Evolutionary conservation across 2,888 invertebrate species (phyloP).

Genomic region (Trisateles emortualis): DNA sequence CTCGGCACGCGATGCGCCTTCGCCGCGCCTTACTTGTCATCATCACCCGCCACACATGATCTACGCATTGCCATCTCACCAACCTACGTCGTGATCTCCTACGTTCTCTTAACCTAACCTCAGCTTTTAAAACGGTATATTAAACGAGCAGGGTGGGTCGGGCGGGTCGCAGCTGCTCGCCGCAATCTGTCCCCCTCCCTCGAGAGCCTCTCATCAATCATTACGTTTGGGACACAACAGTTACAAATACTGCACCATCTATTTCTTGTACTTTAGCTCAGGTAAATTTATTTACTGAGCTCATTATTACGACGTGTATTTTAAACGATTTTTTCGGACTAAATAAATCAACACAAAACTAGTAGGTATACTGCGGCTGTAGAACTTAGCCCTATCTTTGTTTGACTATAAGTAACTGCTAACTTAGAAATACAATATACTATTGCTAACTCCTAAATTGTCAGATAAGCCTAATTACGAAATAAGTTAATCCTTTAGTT

Average conservation of each 20-base stretch:
- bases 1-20: constrained; percentile 40
- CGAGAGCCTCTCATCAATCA: constrained; percentile 46
- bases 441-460: too few relatives aligned
- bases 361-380: background rate
- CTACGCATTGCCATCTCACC: background rate
- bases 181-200: constrained; percentile 28
- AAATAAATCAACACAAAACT: background rate
- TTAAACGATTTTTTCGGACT: background rate
- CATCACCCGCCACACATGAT: background rate
- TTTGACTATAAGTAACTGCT: too few relatives aligned
- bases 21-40: background rate
- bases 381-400: background rate
- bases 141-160: constrained; percentile 13
- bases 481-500: too few relatives aligned
- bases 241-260: constrained; percentile 45
- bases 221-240: constrained; percentile 42
- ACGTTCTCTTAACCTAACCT: background rate
- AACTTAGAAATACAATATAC: background rate
- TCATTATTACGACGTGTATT: constrained; percentile 8
- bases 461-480: too few relatives aligned
- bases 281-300: constrained; percentile 17
- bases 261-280: constrained; percentile 29
- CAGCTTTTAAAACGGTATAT: constrained; percentile 13
- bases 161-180: constrained; percentile 33
- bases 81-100: background rate